A percentile compares a stretch with the other conserved stretches of the same genome.
Conservation (phyloP, 2,888 invertebrate genomes). For the Drosophila anceps region DNA sequence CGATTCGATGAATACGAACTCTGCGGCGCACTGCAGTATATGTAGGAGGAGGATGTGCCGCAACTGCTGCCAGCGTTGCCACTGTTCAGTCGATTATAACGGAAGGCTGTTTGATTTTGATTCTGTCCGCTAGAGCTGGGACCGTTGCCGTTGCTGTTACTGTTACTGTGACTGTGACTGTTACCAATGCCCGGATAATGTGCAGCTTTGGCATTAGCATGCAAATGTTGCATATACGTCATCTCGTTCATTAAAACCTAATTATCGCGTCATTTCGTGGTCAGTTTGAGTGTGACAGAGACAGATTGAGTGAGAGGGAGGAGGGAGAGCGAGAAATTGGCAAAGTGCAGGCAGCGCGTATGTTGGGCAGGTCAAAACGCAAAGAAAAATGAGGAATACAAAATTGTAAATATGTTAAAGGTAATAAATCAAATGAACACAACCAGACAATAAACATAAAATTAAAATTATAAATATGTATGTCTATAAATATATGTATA, state of each 20-base stretch:
- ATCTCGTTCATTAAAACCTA: slow-evolving; percentile 57
- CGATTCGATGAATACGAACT: slow-evolving; percentile 75
- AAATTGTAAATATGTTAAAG: slow-evolving; percentile 50
- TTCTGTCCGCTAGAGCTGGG: slow-evolving; percentile 8
- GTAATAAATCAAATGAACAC: slow-evolving; percentile 32
- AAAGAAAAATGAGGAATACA: slow-evolving; percentile 54
- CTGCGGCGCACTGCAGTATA: slow-evolving; percentile 68
- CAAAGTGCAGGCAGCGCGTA: slow-evolving; percentile 44
- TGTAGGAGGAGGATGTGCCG: slow-evolving; percentile 39
- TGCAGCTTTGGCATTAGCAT: slow-evolving; percentile 18
- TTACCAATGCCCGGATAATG: slow-evolving; percentile 20
- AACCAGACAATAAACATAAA: slow-evolving; percentile 27
- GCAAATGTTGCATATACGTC: slow-evolving; percentile 25
- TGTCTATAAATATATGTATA: background rate
- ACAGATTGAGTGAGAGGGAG: background rate
- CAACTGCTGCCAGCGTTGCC: slow-evolving; percentile 16
- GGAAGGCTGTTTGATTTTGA: slow-evolving; percentile 16
- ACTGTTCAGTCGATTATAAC: slow-evolving; percentile 32
- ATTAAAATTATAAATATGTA: slow-evolving; percentile 16
- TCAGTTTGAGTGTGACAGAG: background rate
- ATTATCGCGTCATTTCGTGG: slow-evolving; percentile 10
- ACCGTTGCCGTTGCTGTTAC: slow-evolving; percentile 2
- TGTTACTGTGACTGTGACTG: slow-evolving; percentile 2
- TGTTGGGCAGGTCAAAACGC: slow-evolving; percentile 27
- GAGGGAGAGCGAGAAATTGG: slow-evolving; percentile 11